Evolutionary conservation across 2,888 invertebrate species (phyloP).

Genomic region (Embidobia sp.): DNA sequence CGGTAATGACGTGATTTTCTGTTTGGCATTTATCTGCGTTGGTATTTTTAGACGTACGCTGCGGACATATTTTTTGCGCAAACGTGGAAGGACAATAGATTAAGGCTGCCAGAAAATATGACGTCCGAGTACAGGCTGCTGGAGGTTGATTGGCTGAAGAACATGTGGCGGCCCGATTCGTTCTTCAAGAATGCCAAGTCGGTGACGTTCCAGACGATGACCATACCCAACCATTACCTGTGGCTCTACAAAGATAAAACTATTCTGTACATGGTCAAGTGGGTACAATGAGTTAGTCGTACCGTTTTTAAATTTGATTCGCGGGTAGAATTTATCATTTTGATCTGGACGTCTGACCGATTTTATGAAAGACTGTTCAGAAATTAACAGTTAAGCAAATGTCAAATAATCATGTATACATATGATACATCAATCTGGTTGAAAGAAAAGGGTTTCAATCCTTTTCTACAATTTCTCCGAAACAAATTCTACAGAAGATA

Average conservation of each 20-base stretch:
- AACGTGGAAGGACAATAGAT: slow-evolving; percentile 95
- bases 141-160: slow-evolving; percentile 94
- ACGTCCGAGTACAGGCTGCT: slow-evolving; percentile 94
- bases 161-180: slow-evolving; percentile 96
- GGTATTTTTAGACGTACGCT: slow-evolving; percentile 88
- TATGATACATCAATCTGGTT: no score
- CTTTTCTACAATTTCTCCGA: no score
- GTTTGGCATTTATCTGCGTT: not conserved
- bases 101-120: slow-evolving; percentile 94
- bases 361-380: no score
- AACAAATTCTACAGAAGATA: no score
- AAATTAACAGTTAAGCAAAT: no score
- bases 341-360: no score
- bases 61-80: slow-evolving; percentile 97
- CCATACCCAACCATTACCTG: slow-evolving; percentile 96
- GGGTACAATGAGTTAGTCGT: slow-evolving; percentile 78
- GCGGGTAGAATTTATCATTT: no score
- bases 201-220: slow-evolving; percentile 97
- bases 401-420: no score
- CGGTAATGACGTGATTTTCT: slow-evolving; percentile 1
- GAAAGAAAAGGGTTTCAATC: no score
- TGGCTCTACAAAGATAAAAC: slow-evolving; percentile 94
- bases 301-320: no score
- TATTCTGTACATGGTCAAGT: slow-evolving; percentile 94
- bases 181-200: slow-evolving; percentile 97